Evolutionary conservation across 2,888 invertebrate genomes (phyloP).

Genomic region (Lepidocyrtinus sp.): DNA sequence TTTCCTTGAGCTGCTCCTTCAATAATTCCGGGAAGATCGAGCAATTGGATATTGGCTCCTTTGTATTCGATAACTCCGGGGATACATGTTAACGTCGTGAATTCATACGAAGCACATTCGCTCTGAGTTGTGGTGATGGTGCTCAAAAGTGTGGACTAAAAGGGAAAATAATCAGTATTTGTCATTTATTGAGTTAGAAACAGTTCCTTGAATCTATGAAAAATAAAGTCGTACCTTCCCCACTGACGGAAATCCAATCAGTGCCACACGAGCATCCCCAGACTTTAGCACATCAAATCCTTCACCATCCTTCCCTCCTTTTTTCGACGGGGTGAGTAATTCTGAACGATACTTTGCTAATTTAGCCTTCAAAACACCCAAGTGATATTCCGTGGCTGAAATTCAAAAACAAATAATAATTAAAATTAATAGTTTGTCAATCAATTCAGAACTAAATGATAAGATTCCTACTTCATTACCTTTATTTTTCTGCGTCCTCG

Average conservation of each 20-base stretch:
- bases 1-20: conserved; percentile 95
- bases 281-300: conserved; percentile 99
- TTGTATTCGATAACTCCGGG: conserved; percentile 96
- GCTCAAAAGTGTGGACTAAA: conserved; percentile 91
- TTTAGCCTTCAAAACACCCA: conserved; percentile 97
- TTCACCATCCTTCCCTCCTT: conserved; percentile 91
- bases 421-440: conserved; percentile 2
- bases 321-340: conserved; percentile 93
- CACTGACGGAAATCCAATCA: conserved; percentile 99
- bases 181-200: not conserved
- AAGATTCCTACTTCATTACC: conserved; percentile 76
- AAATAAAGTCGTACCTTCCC: conserved; percentile 82
- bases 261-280: conserved; percentile 97
- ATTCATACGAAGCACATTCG: conserved; percentile 98
- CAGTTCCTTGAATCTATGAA: too few species aligned
- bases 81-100: conserved; percentile 98
- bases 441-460: not conserved
- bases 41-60: conserved; percentile 97
- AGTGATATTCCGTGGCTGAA: conserved; percentile 98
- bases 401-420: conserved; percentile 66
- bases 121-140: conserved; percentile 97
- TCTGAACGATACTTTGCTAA: conserved; percentile 96
- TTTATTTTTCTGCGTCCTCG: conserved; percentile 99
- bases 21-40: conserved; percentile 99
- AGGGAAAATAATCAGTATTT: not conserved